A percentile compares a stretch with the other conserved stretches of the same genome.
phyloP scores from a whole-genome alignment of 2,888 invertebrate genomes.

The Dorcus parallelipipedus region DNA sequence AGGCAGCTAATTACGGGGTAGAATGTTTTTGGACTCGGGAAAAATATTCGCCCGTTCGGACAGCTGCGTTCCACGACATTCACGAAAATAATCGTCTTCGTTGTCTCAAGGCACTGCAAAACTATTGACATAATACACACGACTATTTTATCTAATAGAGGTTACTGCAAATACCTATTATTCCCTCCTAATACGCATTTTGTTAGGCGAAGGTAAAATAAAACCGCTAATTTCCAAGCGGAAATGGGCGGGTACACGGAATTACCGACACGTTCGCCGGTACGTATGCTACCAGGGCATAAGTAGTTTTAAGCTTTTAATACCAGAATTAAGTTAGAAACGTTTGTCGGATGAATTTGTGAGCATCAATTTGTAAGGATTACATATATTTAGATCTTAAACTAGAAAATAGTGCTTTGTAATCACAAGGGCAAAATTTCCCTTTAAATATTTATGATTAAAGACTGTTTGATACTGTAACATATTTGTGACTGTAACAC shows the following conservation, averaged over 20 bases:
- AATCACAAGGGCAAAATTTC: too few species aligned
- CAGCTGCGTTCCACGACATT: too few species aligned
- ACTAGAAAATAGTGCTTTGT: too few species aligned
- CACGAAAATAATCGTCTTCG: too few species aligned
- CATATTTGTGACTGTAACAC: too few species aligned
- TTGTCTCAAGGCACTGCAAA: conserved; percentile 16
- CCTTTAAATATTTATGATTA: too few species aligned
- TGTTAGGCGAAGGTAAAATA: conserved; percentile 37
- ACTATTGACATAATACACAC: conserved; percentile 1
- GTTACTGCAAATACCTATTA: neutral
- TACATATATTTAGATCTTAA: too few species aligned
- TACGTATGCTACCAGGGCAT: neutral
- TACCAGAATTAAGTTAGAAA: neutral
- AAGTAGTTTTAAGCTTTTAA: too few species aligned
- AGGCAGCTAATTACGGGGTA: too few species aligned
- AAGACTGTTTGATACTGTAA: too few species aligned
- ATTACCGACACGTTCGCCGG: conserved; percentile 11
- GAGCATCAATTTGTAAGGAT: conserved; percentile 23
- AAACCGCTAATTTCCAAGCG: conserved; percentile 43
- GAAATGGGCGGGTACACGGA: conserved; percentile 38
- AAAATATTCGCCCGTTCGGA: too few species aligned
- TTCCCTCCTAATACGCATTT: conserved; percentile 1
- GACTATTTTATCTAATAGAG: neutral
- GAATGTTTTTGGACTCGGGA: too few species aligned
- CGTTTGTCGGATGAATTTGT: conserved; percentile 24